A percentile compares a stretch with the other conserved stretches of the same genome.
Evolutionary conservation across 2,113 vertebrate genomes (phyloP).

Genomic region (Andinoacara biseriatus): DNA sequence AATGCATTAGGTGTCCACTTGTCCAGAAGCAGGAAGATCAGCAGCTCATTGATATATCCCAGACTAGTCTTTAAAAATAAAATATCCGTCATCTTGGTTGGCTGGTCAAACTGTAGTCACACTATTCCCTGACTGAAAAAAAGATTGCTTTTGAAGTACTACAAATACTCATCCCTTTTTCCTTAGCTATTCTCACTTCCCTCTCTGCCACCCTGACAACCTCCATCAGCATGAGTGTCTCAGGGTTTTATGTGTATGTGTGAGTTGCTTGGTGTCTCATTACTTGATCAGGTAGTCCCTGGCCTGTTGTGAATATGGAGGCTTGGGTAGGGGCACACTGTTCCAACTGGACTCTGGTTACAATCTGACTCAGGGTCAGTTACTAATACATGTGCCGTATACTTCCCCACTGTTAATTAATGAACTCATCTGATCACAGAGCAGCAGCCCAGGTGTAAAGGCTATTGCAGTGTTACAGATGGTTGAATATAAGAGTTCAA

Average conservation of each 20-base stretch:
- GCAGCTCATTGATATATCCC: not conserved
- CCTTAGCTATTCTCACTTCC: not conserved
- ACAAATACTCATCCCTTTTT: not conserved
- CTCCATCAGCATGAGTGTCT: not conserved
- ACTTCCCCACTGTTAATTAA: conserved; percentile 52
- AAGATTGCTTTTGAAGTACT: not conserved
- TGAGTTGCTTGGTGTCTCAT: conserved; percentile 68
- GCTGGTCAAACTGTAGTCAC: conserved; percentile 13
- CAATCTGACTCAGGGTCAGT: conserved; percentile 68
- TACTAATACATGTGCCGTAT: conserved; percentile 47
- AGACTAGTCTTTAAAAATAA: not conserved
- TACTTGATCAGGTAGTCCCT: conserved; percentile 74
- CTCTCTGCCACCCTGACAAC: conserved; percentile 17
- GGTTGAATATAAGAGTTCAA: conserved; percentile 67
- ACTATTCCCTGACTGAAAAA: not conserved
- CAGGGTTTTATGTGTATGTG: conserved; percentile 22
- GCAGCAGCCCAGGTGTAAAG: conserved; percentile 47
- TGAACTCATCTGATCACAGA: conserved; percentile 66
- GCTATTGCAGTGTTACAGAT: conserved; percentile 53
- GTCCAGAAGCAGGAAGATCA: not conserved
- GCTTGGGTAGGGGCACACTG: conserved; percentile 16
- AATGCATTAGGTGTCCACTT: not conserved
- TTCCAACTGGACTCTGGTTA: conserved; percentile 64
- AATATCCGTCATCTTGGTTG: conserved; percentile 14
- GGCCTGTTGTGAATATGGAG: conserved; percentile 41